phyloP scores from a whole-genome alignment of 2,797 vertebrate species.

The Oceanodroma leucorhoa region DNA sequence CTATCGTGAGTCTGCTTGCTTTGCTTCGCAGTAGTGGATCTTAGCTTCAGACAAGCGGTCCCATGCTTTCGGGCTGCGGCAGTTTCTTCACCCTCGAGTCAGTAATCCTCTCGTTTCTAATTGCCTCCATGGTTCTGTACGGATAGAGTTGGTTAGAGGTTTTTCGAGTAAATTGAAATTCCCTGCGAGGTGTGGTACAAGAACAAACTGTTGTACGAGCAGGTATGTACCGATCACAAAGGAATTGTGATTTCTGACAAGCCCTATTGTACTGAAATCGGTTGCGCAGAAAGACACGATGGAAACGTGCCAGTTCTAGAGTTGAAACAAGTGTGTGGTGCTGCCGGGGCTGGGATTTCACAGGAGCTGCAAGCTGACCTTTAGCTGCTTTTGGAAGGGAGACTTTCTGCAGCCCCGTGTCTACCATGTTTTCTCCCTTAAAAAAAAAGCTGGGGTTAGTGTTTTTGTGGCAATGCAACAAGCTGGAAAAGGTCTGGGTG shows the following conservation, averaged over 20 bases:
- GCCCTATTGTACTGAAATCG: background rate
- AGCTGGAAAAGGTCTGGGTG: background rate
- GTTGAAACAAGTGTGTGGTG: background rate
- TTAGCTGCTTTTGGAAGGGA: background rate
- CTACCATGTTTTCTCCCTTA: background rate
- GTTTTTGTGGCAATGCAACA: background rate
- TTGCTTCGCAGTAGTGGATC: background rate
- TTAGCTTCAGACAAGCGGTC: background rate
- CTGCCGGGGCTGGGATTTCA: background rate
- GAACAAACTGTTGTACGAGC: background rate
- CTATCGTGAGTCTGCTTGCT: background rate
- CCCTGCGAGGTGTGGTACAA: background rate
- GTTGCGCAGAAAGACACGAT: background rate
- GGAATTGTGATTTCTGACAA: background rate
- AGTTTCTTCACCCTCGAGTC: background rate
- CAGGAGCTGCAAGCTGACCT: background rate
- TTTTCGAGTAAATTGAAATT: background rate
- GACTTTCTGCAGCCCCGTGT: background rate
- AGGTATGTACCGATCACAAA: background rate
- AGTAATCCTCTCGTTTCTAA: background rate
- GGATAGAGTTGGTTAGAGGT: background rate
- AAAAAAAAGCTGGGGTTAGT: background rate
- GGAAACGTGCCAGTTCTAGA: background rate
- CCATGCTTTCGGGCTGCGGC: background rate
- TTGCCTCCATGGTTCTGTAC: accelerated